A percentile compares a stretch with the other conserved stretches of the same genome.
Conservation (phyloP, 1,140 invertebrate genomes). For the Prorops nasuta region DNA sequence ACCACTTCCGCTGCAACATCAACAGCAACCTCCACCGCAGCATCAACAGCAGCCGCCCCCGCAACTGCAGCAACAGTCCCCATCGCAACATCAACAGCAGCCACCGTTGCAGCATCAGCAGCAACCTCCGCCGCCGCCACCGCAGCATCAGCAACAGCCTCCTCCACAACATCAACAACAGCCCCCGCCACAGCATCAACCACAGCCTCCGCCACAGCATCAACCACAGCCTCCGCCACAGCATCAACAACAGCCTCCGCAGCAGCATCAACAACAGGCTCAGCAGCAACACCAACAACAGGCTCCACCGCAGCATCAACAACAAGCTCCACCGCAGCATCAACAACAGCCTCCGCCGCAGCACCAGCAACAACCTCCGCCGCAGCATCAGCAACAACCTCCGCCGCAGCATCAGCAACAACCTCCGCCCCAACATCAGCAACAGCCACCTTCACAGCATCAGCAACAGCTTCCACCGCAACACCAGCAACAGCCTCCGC, state of each 20-base stretch:
- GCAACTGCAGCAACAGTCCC: conserved; percentile 28
- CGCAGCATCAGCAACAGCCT: not conserved
- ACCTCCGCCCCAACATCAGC: conserved; percentile 9
- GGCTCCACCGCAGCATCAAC: conserved; percentile 13
- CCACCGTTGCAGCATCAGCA: conserved; percentile 21
- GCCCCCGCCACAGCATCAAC: conserved; percentile 22
- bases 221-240: conserved; percentile 11
- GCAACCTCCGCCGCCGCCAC: conserved; percentile 8
- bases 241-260: conserved; percentile 14
- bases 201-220: conserved; percentile 6
- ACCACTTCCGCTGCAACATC: conserved; percentile 14
- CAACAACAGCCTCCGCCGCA: conserved; percentile 3
- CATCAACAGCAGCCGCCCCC: conserved; percentile 13
- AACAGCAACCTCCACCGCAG: conserved; percentile 10
- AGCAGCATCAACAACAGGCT: conserved; percentile 13
- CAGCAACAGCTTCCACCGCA: conserved; percentile 22
- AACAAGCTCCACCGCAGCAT: conserved; percentile 8
- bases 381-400: conserved; percentile 7
- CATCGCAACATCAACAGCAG: conserved; percentile 26
- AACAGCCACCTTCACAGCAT: conserved; percentile 18
- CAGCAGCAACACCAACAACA: conserved; percentile 18
- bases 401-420: conserved; percentile 13
- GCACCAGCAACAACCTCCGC: conserved; percentile 12
- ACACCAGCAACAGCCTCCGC: conserved; percentile 15
- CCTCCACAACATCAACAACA: conserved; percentile 5